Percentiles rank a stretch among this genome's conserved stretches.
Conservation (phyloP, 2,113 vertebrate species). For the Cyphomyrus plagiostoma region DNA sequence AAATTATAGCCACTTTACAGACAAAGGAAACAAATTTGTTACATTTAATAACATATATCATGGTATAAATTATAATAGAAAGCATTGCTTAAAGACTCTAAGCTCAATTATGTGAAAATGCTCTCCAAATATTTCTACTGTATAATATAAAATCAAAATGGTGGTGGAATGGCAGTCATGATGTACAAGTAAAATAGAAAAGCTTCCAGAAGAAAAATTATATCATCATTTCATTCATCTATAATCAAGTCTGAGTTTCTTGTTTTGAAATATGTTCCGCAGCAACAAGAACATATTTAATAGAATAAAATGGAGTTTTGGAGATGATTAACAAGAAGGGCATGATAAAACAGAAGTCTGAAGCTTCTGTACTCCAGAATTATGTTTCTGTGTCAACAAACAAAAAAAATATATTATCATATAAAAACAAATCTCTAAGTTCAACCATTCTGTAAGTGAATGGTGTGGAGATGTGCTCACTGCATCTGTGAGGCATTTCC, state of each 20-base stretch:
- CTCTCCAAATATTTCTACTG: neutral
- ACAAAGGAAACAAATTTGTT: conserved; percentile 22
- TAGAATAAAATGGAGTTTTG: neutral
- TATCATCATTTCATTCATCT: neutral
- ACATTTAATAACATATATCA: neutral
- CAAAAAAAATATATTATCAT: neutral
- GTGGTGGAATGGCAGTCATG: neutral
- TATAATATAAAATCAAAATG: neutral
- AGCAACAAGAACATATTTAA: conserved; percentile 12
- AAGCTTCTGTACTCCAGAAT: neutral
- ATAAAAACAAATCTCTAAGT: neutral
- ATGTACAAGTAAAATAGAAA: neutral
- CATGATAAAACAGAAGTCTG: conserved; percentile 24
- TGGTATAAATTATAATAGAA: neutral
- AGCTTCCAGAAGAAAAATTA: neutral
- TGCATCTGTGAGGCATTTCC: neutral
- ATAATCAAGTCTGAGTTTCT: neutral
- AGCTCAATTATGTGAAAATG: neutral
- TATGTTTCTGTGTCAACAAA: neutral
- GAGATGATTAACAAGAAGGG: conserved; percentile 1
- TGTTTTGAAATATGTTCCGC: conserved; percentile 11
- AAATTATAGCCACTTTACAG: conserved; percentile 53
- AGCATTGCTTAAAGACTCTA: neutral
- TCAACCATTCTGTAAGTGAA: neutral
- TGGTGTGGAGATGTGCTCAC: neutral